Base-by-base conservation (phyloP, 2,113 vertebrate genomes). In the Spilogale gracilis region DNA sequence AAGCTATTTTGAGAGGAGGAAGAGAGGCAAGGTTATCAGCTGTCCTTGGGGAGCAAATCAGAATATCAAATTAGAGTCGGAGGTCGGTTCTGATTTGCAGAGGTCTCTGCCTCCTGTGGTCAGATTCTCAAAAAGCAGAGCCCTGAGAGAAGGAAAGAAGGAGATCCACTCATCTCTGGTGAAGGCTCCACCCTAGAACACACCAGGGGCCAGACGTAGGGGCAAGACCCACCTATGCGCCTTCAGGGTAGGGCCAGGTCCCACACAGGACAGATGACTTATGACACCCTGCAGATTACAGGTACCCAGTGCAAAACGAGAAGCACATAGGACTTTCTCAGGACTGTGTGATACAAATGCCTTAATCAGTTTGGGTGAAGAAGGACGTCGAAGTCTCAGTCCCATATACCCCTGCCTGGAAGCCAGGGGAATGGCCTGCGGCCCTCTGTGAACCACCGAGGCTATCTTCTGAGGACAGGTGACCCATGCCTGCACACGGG, bases 31-130 rank as follows among this genome's bases (percentile, higher is more conserved):
- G 58, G 65, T 94, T 61, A 81, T 54, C 9, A 13, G 25, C 88
- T 95, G 78, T 96, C 92, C 86, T 96, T 93, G 76, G 45, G 45
- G 58, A 89, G 85, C 73, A 89, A 93, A 94, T 95, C 61, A 80
- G 86, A 95, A 4, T 78, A 74, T 67, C 89, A 93, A 67, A 96
- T 54, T 84, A 58, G 71, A 84, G 93, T 9, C 67, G 45, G 48
- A 95, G 87, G 87, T 58, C 9, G 13, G 27, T 82, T 83, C 38
- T 89, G 73, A 54, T 87, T 89, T 93, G 78, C 91, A 80, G 54
- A 73, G 17, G 32, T 76, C 74, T 96, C 43, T 92, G 25, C 30
- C n/a, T 90, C 79, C 78, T 95, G 16, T 69, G 50, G 48, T 79
- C 83, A 90, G 79, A 89, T 45, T 79, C 79, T 91, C 91, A 89